Conservation (phyloP, 2,888 invertebrate genomes). For the Polia nebulosa region DNA sequence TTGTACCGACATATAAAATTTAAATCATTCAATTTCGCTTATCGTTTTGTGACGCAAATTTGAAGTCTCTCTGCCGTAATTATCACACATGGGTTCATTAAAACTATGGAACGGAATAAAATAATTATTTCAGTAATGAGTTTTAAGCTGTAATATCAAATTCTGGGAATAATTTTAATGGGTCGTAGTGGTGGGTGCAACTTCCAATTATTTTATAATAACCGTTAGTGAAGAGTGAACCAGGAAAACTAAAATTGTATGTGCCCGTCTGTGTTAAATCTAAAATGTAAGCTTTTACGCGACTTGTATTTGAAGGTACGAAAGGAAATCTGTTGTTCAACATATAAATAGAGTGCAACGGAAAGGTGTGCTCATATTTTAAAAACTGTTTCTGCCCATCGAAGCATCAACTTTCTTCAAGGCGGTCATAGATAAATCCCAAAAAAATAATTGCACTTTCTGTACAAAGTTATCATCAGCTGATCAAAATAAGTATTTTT, state of each 20-base stretch:
- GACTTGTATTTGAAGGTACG: neutral
- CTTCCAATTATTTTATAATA: neutral
- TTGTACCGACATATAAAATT: neutral
- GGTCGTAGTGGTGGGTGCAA: neutral
- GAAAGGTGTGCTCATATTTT: no score
- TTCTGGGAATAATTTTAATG: neutral
- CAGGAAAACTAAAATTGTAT: neutral
- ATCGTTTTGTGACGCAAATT: slow-evolving; percentile 14
- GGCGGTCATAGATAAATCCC: no score
- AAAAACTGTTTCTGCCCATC: no score
- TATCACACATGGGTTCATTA: slow-evolving; percentile 19
- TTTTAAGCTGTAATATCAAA: neutral
- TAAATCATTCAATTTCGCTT: neutral
- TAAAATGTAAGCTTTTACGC: neutral
- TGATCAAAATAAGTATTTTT: no score
- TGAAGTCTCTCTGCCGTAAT: neutral
- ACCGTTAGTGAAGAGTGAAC: no score
- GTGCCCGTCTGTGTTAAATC: neutral
- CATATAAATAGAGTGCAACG: neutral
- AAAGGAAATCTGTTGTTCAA: neutral
- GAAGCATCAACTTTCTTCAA: no score
- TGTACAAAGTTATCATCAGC: no score
- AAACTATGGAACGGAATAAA: neutral
- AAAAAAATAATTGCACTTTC: no score
- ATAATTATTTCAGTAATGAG: slow-evolving; percentile 22